These are phyloP conservation scores for Peromyscus melanophrys DNA, from an alignment of 2,797 vertebrate species.

Conservation along the genomic window DNA sequence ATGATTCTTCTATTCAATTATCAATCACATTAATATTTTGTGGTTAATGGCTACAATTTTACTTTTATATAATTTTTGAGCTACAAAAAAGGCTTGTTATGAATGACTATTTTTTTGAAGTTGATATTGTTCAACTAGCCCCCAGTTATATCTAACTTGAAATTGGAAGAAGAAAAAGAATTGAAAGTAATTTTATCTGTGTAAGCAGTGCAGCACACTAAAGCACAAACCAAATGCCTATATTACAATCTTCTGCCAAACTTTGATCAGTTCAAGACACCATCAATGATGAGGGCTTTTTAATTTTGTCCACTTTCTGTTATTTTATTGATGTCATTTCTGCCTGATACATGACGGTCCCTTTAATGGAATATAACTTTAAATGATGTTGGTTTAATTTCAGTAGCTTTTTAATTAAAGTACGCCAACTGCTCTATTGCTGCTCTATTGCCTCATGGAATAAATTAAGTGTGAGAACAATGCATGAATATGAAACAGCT, in stretches of 20 bases:
- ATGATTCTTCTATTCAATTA: neutral
- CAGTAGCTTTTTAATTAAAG: constrained; percentile 77
- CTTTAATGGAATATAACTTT: constrained; percentile 57
- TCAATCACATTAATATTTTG: constrained; percentile 14
- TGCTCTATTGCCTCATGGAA: constrained; percentile 41
- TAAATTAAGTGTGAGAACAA: constrained; percentile 60
- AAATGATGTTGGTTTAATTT: constrained; percentile 76
- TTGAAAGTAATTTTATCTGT: neutral
- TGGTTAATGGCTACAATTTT: neutral
- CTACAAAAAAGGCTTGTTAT: neutral
- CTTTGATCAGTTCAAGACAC: neutral
- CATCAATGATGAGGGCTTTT: neutral
- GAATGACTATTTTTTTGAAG: neutral
- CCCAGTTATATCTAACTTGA: neutral
- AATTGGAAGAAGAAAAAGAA: neutral
- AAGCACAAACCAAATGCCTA: neutral
- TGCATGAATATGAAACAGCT: constrained; percentile 44
- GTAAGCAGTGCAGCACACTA: neutral
- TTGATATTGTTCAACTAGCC: constrained; percentile 12
- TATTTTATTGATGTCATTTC: constrained; percentile 24
- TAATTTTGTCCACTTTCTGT: constrained; percentile 1
- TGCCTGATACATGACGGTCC: neutral
- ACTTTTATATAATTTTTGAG: constrained; percentile 10
- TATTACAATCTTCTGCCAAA: neutral
- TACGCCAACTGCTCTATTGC: constrained; percentile 56